Base-by-base conservation (phyloP, 2,888 invertebrate species). In the Rotaria socialis region DNA sequence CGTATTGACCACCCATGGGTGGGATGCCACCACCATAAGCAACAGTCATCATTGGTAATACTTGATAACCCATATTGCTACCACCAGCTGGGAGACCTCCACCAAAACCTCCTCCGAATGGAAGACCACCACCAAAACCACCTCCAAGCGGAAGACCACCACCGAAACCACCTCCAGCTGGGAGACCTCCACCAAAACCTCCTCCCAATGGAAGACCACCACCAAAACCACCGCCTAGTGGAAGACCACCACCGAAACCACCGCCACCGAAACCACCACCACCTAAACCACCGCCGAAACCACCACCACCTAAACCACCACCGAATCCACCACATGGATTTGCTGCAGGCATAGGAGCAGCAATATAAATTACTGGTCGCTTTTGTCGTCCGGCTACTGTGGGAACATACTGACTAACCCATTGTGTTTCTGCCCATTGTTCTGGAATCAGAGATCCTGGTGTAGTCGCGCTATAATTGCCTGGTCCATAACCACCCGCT, bases 321-420 rank as follows among this genome's bases (percentile, higher is more conserved):
- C 67, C 67, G 0, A 11, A 3, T 4, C 27, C 11, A 14, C 27
- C 67, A 14, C 22, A 16, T 24, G 47, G 43, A 8, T 43, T 47
- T 4, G 75, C 43, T 19, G 75, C 1, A 8, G 43, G 24, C 35
- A 43, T 14, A 7, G 22, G 47, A 24, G 47, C 75, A 75, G 75
- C 80, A n/a, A 80, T 19, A n/a, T 80, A 80, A 24, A 80, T 80
- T 14, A 80, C 80, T 24, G 80, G 80, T 47, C 80, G 47, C 16
- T 7, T n/a, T 47, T 47, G 80, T 24, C 80, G 24, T 6, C 80
- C 80, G 6, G 4, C 47, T 24, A 80, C 80, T 47, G 80, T 47
- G 0, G 80, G 80, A 47, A 80, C 35, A 43, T 80, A 80, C 43
- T 47, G n/a, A 1, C 35, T 35, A 24, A 24, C 35, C 80, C 80